A percentile compares a stretch with the other conserved stretches of the same genome.
These are phyloP conservation scores for Aricia agestis DNA, from an alignment of 1,140 invertebrate genomes.

Conservation along the genomic window DNA sequence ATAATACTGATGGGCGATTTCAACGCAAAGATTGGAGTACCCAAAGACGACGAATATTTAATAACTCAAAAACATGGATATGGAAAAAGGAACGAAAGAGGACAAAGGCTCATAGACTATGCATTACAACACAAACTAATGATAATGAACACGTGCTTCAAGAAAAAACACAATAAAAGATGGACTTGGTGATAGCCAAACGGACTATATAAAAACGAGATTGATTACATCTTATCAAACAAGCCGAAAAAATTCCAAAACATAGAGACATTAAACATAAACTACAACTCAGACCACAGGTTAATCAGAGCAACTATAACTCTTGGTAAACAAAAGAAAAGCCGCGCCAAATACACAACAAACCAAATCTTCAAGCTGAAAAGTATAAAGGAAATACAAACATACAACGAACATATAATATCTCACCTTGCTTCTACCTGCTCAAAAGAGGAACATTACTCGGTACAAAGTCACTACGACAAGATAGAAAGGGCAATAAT, in stretches of 20 bases:
- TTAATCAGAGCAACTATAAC: constrained; percentile 1
- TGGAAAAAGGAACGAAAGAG: too few species aligned
- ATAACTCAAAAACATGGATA: too few species aligned
- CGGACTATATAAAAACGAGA: too few species aligned
- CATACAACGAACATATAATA: neutral
- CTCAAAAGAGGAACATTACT: neutral
- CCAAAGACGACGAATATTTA: too few species aligned
- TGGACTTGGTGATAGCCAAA: too few species aligned
- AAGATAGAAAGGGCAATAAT: constrained; percentile 4
- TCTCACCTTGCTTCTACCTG: neutral
- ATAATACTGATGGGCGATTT: too few species aligned
- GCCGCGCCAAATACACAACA: constrained; percentile 1
- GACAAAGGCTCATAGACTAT: too few species aligned
- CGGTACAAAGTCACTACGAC: constrained; percentile 5
- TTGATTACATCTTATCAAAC: neutral
- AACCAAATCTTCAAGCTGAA: neutral
- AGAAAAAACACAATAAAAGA: too few species aligned
- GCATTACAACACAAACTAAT: too few species aligned
- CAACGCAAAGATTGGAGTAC: too few species aligned
- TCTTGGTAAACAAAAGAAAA: neutral
- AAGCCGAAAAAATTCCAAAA: neutral
- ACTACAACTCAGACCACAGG: neutral
- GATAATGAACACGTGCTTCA: too few species aligned
- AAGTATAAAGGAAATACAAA: neutral
- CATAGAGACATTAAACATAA: neutral